Base-by-base conservation (phyloP, 2,888 invertebrate species). In the Octonoba sinensis region DNA sequence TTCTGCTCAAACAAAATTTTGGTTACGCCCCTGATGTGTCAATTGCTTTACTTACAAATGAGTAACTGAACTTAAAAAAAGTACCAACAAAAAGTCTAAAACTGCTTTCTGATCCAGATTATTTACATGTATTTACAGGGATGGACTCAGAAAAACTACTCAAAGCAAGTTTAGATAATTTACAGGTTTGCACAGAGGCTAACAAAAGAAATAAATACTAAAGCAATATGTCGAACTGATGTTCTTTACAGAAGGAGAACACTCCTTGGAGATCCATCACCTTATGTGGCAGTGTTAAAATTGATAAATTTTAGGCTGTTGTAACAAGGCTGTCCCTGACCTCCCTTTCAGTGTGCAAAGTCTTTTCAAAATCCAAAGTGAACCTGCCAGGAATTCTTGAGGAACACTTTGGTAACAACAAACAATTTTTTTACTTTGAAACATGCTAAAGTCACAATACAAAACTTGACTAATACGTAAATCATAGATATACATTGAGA, bases 391-490 rank as follows among this genome's bases (percentile, higher is more conserved):
- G 72, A 65, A 49, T 71, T 71, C 72, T 49, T 69, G 51, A 82
- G 76, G 82, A 82, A 82, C 82, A 82, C 82, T 82, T 82, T 66
- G 82, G 82, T 65, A 79, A 72, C 82, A 82, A 82, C 76, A 76
- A 79, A 82, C 64, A 56, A 65, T 70, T 70, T 62, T 65, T 82
- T 70, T 76, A 82, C 82, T 76, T 82, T 82, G 75, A 82, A 82
- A 82, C 82, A 76, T 82, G 72, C 82, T 82, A 82, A 70, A 81
- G 49, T 74, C 81, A 82, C 81, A 75, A 71, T 82, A 82, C 72
- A 76, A 82, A 82, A 76, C 36, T 82, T 57, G 64, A 66, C 82
- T 82, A 79, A 60, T 67, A 66, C 76, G 70, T 72, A 76, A 82
- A 82, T 82, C 44, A 82, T 75, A 82, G 57, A 82, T 70, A 54